phyloP scores from a whole-genome alignment of 2,888 invertebrate genomes.

The Eupithecia pulchellata region DNA sequence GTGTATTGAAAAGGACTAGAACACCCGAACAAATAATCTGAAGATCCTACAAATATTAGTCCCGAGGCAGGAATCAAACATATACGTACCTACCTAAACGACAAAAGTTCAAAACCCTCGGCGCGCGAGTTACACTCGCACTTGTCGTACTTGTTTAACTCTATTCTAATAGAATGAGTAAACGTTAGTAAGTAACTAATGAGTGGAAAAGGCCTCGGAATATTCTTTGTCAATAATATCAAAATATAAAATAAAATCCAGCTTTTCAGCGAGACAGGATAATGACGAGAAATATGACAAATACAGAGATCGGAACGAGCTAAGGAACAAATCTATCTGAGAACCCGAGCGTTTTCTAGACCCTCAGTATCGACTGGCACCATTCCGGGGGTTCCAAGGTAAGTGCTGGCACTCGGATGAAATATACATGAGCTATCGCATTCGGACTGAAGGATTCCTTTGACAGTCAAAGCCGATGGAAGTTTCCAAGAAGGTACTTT shows the following conservation, averaged over 20 bases:
- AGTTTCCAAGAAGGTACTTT: not conserved
- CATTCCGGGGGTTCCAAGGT: slow-evolving; percentile 30
- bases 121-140: too few species aligned
- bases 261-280: not conserved
- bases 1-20: too few species aligned
- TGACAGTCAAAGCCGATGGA: slow-evolving; percentile 27
- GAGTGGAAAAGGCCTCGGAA: not conserved
- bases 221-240: not conserved
- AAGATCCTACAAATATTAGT: too few species aligned
- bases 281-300: not conserved
- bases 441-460: slow-evolving; percentile 36
- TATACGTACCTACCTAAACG: too few species aligned
- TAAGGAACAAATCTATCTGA: slow-evolving; percentile 14
- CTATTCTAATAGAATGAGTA: not conserved
- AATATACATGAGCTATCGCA: slow-evolving; percentile 41
- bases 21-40: too few species aligned
- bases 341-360: slow-evolving; percentile 30
- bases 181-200: not conserved
- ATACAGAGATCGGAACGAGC: not conserved
- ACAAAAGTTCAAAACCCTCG: too few species aligned
- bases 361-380: slow-evolving; percentile 35
- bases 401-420: slow-evolving; percentile 37
- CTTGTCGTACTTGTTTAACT: too few species aligned
- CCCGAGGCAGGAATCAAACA: too few species aligned
- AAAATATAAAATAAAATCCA: not conserved